Evolutionary conservation across 2,113 vertebrate genomes (phyloP), one percentile per base, ranked within the genome.

Genomic region (Gymnobelideus leadbeateri): DNA sequence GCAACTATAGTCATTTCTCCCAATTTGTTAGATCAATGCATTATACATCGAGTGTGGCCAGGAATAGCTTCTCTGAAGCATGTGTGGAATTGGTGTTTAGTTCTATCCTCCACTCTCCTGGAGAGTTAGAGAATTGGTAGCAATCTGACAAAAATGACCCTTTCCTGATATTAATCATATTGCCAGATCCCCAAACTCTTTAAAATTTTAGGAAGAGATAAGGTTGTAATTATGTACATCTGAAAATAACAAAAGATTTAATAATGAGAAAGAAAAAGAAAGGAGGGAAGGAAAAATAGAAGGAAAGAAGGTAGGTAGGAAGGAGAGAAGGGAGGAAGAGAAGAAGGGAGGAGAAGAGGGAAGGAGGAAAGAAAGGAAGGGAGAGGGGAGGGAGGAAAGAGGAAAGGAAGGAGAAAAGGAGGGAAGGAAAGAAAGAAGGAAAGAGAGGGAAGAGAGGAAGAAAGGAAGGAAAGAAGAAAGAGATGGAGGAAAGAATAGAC

Each of bases 51-150:
- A 37, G 52, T 52, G 16, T 47, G 93, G 43, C 47, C 89, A 55
- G 6, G 14, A 50, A n/a, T 10, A 50, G 26, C 47, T 52, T 53
- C n/a, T 8, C 1, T 93, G 77, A 91, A 0, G 25, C 61, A 52
- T 51, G 90, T 46, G 11, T 11, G 61, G 24, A 0, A 28, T 5
- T 28, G 47, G 3, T 26, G 19, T 37, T 84, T 3, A 94, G 1
- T 10, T 14, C 6, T n/a, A 1, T 3, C 3, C 37, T 91, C 5
- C 26, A 3, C n/a, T 0, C 23, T 43, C 57, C n/a, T 7, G 0
- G 90, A 19, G 91, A 91, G 51, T 89, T 16, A 95, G 68, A 93
- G 55, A 93, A 57, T 11, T 94, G 92, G 93, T 31, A 46, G 12
- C 8, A 96, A 90, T 91, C 47, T 28, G 54, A 89, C 5, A 51